phyloP scores from a whole-genome alignment of 2,888 invertebrate species.

The Amphipyra tragopoginis region DNA sequence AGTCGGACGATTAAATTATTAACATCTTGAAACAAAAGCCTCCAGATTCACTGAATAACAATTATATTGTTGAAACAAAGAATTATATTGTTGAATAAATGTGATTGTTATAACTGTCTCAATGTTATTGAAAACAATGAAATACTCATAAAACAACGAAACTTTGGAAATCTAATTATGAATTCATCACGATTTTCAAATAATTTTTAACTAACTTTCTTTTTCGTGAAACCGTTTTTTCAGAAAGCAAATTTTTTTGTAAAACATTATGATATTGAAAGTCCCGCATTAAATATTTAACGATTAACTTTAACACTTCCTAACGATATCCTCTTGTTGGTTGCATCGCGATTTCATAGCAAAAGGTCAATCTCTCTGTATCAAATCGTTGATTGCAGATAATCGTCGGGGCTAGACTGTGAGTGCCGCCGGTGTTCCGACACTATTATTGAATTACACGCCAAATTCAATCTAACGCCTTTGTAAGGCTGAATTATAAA shows the following conservation, averaged over 20 bases:
- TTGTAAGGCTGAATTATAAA: slow-evolving; percentile 73
- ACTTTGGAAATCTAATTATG: slow-evolving; percentile 18
- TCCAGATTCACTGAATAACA: slow-evolving; percentile 2
- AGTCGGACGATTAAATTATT: slow-evolving; percentile 31
- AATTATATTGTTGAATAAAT: slow-evolving; percentile 13
- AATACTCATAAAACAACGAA: slow-evolving; percentile 34
- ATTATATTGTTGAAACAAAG: not conserved
- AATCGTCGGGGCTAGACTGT: slow-evolving; percentile 76
- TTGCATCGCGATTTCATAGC: slow-evolving; percentile 70
- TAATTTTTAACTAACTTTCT: slow-evolving; percentile 40
- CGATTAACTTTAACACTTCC: slow-evolving; percentile 66
- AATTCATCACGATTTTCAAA: slow-evolving; percentile 50
- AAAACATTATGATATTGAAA: slow-evolving; percentile 62
- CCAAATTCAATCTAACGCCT: slow-evolving; percentile 79
- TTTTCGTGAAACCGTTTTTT: slow-evolving; percentile 36
- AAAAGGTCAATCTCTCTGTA: slow-evolving; percentile 79
- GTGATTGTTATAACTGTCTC: slow-evolving; percentile 18
- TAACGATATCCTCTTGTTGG: slow-evolving; percentile 57
- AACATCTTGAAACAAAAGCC: slow-evolving; percentile 22
- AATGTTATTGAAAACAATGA: slow-evolving; percentile 34
- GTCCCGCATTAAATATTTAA: slow-evolving; percentile 62
- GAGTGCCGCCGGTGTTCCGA: slow-evolving; percentile 87
- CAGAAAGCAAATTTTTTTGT: slow-evolving; percentile 22
- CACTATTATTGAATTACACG: slow-evolving; percentile 86
- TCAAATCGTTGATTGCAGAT: slow-evolving; percentile 84